Evolutionary conservation across 2,797 vertebrate species (phyloP).

Genomic region (Helicolenus hilgendorfi): DNA sequence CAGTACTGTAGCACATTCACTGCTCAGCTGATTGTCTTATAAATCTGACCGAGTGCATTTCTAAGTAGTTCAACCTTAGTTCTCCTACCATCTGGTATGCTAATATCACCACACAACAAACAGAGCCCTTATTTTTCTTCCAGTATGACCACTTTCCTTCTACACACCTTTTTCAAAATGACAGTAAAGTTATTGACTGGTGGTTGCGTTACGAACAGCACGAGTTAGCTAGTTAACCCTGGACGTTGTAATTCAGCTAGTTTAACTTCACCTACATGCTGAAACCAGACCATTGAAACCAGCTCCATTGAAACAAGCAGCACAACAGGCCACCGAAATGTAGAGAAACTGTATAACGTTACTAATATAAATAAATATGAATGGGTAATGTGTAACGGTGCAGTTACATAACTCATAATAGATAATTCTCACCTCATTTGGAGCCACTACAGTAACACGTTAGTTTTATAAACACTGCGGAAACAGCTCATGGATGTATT

Average conservation of each 20-base stretch:
- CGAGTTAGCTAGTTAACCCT: no score
- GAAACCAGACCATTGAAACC: no score
- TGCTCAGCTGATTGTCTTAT: background rate
- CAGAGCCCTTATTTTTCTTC: background rate
- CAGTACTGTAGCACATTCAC: background rate
- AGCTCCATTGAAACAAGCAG: background rate
- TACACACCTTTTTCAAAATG: background rate
- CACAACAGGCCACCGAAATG: background rate
- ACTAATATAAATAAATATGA: no score
- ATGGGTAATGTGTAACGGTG: background rate
- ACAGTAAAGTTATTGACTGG: background rate
- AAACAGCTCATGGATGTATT: no score
- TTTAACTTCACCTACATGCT: no score
- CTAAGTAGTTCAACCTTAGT: background rate
- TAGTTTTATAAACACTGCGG: background rate
- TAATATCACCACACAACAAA: background rate
- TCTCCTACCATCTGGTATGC: no score
- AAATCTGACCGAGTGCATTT: background rate
- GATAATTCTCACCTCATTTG: conserved; percentile 42
- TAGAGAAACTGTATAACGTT: background rate
- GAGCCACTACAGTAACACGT: rapidly evolving
- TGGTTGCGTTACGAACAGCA: no score
- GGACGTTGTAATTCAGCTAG: no score
- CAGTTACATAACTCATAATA: background rate
- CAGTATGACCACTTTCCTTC: background rate